Evolutionary conservation across 2,797 vertebrate species (phyloP).

Genomic region (Cetoscarus ocellatus): DNA sequence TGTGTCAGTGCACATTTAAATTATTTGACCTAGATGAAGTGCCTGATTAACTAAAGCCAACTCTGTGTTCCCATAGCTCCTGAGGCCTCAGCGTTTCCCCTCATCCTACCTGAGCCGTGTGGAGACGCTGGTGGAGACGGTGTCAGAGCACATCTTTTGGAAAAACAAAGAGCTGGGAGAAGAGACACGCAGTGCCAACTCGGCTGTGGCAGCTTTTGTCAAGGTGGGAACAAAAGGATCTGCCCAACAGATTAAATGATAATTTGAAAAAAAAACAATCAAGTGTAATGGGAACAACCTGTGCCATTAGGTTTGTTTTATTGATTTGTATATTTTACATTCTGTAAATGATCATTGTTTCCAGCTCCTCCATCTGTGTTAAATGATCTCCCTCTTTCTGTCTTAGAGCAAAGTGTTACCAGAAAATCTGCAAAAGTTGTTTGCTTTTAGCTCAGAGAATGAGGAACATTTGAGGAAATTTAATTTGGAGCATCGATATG

Average conservation of each 20-base stretch:
- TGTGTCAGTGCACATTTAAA: neutral
- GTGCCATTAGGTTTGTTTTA: neutral
- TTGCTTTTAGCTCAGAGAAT: too few relatives aligned
- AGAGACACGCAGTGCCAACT: conserved; percentile 93
- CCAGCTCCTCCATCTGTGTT: conserved; percentile 20
- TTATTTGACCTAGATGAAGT: too few relatives aligned
- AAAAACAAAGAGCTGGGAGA: conserved; percentile 91
- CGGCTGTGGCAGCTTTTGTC: conserved; percentile 91
- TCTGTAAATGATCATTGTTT: conserved; percentile 30
- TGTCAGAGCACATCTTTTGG: conserved; percentile 95
- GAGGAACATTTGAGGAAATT: too few relatives aligned
- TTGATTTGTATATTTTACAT: neutral
- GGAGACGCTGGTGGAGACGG: conserved; percentile 90
- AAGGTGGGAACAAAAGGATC: conserved; percentile 85
- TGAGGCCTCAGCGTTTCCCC: conserved; percentile 92
- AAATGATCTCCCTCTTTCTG: conserved; percentile 18
- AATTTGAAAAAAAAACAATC: neutral
- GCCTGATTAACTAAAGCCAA: too few relatives aligned
- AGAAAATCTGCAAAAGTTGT: too few relatives aligned
- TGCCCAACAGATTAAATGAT: neutral
- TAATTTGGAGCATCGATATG: too few relatives aligned
- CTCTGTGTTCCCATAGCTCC: conserved; percentile 80
- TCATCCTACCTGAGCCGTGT: conserved; percentile 91
- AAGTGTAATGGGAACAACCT: neutral
- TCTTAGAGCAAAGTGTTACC: conserved; percentile 15